These are phyloP conservation scores for Parazoanthus darwini DNA, from an alignment of 92 coral and sea anemone species.

Conservation along the genomic window DNA sequence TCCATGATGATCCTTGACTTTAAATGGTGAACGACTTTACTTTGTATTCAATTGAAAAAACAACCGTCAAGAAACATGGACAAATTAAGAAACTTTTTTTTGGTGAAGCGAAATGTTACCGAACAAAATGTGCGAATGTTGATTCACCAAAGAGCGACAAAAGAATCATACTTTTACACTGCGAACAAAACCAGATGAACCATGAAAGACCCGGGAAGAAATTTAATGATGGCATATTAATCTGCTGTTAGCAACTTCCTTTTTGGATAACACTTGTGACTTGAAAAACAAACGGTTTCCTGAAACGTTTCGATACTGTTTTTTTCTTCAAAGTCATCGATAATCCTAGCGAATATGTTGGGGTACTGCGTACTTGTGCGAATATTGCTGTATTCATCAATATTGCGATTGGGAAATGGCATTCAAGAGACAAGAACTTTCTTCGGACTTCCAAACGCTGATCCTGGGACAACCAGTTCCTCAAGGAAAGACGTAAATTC, in stretches of 20 bases:
- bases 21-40: background rate
- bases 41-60: background rate
- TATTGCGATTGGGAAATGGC: background rate
- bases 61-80: background rate
- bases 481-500: conserved; percentile 18
- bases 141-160: background rate
- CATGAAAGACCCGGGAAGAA: background rate
- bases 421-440: conserved; percentile 16
- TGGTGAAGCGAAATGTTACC: background rate
- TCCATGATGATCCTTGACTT: background rate
- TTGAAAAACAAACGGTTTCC: background rate
- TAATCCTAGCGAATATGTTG: background rate
- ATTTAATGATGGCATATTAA: background rate
- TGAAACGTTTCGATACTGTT: background rate
- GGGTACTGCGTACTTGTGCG: background rate
- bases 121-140: background rate
- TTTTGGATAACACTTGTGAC: background rate
- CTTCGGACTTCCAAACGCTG: conserved; percentile 47
- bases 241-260: background rate
- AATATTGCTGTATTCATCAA: background rate
- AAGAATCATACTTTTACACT: background rate
- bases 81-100: background rate
- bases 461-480: conserved; percentile 9
- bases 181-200: background rate
- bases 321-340: background rate